Percentiles rank a stretch among this genome's conserved stretches.
Conservation (phyloP, 2,888 invertebrate species). For the Busseola fusca region DNA sequence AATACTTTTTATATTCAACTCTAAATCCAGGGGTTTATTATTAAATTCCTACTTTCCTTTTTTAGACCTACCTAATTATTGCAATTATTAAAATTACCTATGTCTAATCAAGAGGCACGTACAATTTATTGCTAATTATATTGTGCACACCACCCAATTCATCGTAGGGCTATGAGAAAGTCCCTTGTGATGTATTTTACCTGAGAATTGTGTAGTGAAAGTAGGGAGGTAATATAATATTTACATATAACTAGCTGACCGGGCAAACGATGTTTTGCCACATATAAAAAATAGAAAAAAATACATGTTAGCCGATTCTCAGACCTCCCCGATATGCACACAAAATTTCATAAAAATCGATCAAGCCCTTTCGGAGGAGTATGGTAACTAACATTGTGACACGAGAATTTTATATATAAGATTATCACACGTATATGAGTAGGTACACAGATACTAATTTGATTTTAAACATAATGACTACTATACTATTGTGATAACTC, state of each 20-base stretch:
- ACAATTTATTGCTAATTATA: conserved; percentile 8
- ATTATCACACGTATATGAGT: no score
- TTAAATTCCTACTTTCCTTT: neutral
- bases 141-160: neutral
- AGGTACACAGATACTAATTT: neutral
- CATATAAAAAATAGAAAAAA: no score
- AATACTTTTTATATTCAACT: no score
- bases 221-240: neutral
- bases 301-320: no score
- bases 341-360: no score
- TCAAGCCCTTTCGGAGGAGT: no score
- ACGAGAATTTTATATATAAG: no score
- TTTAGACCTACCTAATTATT: neutral
- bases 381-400: no score
- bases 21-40: neutral
- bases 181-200: neutral
- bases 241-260: no score
- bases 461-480: neutral
- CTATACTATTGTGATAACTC: neutral
- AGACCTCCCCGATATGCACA: no score
- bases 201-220: conserved; percentile 24
- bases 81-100: neutral
- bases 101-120: neutral
- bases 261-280: no score
- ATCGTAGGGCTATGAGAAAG: conserved; percentile 30